Base-by-base conservation (phyloP, 2,888 invertebrate species). In the Drosophila melanosoma region DNA sequence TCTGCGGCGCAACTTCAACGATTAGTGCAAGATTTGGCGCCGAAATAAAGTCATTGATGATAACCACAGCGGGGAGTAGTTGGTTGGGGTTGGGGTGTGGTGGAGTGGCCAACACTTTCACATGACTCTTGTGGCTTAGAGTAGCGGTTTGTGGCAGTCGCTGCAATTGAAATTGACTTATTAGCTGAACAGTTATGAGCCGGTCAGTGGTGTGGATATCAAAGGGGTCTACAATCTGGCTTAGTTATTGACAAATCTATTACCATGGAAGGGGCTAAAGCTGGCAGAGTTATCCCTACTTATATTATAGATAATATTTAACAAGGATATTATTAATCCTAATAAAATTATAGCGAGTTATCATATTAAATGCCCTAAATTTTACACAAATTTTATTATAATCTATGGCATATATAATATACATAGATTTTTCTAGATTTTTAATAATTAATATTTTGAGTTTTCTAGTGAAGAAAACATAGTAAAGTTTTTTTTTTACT, bases 81-180 rank as follows among this genome's bases (percentile, higher is more conserved):
- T 11, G 17, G 29, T 29, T 29, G 29, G 29, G 29, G 0, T 26
- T 29, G 29, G 6, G 5, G 36, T 7, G 11, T 17, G 15, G 26
- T 17, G 20, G 11, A 17, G 33, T 15, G 8, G n/a, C 11, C 12
- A 32, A 26, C 60, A 83, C 83, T 83, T 83, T 83, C 83, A 84
- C 82, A 81, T 76, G 69, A 69, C 49, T 51, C 51, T 64, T 42
- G 45, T 35, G 51, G 40, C 40, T 32, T 57, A 32, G 52, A 26
- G 42, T 23, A 40, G 36, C 26, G 40, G 48, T 10, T 56, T 57
- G 42, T 7, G 54, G 23, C 36, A 57, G 29, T 15, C 15, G 20
- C 36, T 60, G 54, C 60, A 48, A 40, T 75, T 56, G 69, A 61
- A 83, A 82, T 83, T 76, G 81, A 83, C 71, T 84, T 83, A 82